Conservation (phyloP, 2,113 vertebrate species). For the Gymnocephalus cernua region DNA sequence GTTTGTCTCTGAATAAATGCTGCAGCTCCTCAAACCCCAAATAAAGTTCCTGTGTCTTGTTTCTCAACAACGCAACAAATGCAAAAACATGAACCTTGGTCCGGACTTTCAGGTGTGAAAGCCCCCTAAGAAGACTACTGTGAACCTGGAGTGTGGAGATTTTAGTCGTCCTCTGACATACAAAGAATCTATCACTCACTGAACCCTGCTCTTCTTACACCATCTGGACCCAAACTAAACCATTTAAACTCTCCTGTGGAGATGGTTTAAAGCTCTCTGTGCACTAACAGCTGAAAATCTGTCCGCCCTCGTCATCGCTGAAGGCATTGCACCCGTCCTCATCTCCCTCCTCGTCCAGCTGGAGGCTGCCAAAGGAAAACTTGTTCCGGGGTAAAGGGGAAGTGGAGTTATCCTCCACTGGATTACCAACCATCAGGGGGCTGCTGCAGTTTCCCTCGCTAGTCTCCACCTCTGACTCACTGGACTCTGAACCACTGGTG, state of each 20-base stretch:
- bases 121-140: not conserved
- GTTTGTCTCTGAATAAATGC: too few relatives aligned
- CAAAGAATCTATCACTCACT: conserved; percentile 20
- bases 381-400: conserved; percentile 85
- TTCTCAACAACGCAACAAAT: too few relatives aligned
- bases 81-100: too few relatives aligned
- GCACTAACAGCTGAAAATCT: conserved; percentile 85
- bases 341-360: conserved; percentile 87
- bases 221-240: conserved; percentile 15
- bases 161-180: conserved; percentile 4
- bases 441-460: conserved; percentile 74
- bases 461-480: conserved; percentile 90
- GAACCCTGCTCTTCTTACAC: conserved; percentile 6
- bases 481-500: conserved; percentile 92
- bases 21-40: too few relatives aligned
- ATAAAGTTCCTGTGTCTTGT: too few relatives aligned
- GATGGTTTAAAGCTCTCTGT: not conserved
- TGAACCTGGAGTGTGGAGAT: conserved; percentile 9
- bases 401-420: conserved; percentile 78
- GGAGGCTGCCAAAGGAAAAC: conserved; percentile 87
- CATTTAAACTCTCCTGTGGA: not conserved
- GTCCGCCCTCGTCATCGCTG: conserved; percentile 86
- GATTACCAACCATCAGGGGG: conserved; percentile 81
- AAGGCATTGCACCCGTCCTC: conserved; percentile 82
- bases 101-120: too few relatives aligned